Conservation (phyloP, 2,888 invertebrate genomes). For the Sepiola atlantica region DNA sequence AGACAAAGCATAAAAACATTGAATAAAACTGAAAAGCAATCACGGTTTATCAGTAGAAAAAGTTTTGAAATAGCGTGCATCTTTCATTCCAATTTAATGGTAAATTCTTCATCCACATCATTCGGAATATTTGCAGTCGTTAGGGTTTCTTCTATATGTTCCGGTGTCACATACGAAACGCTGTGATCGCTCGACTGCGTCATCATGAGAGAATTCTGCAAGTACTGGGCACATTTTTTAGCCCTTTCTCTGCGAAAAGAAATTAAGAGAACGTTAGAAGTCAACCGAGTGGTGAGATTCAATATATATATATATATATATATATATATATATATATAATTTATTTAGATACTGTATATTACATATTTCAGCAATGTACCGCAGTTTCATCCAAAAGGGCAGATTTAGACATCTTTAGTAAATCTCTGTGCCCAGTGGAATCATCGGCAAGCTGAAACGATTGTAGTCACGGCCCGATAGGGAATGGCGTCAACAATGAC, state of each 20-base stretch:
- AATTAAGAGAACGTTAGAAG: not conserved
- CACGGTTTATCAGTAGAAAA: not conserved
- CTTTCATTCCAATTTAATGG: not conserved
- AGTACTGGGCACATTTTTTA: constrained; percentile 48
- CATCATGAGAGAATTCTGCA: constrained; percentile 46
- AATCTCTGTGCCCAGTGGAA: too few species aligned
- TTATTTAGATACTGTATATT: too few species aligned
- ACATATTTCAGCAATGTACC: too few species aligned
- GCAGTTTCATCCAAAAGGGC: too few species aligned
- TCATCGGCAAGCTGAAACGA: too few species aligned
- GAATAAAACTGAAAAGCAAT: not conserved
- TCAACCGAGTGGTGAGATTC: too few species aligned
- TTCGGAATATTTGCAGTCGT: not conserved
- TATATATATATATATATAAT: constrained; percentile 25
- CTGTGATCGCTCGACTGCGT: not conserved
- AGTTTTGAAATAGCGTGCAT: not conserved
- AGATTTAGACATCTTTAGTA: too few species aligned
- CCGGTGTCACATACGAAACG: not conserved
- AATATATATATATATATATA: constrained; percentile 34
- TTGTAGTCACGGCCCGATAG: too few species aligned
- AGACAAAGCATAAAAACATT: not conserved
- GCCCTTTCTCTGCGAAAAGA: constrained; percentile 49
- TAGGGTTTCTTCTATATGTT: not conserved
- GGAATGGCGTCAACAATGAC: too few species aligned
- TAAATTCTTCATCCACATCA: not conserved